Base-by-base conservation (phyloP, 2,888 invertebrate species). In the Mimumesa dahlbomi region DNA sequence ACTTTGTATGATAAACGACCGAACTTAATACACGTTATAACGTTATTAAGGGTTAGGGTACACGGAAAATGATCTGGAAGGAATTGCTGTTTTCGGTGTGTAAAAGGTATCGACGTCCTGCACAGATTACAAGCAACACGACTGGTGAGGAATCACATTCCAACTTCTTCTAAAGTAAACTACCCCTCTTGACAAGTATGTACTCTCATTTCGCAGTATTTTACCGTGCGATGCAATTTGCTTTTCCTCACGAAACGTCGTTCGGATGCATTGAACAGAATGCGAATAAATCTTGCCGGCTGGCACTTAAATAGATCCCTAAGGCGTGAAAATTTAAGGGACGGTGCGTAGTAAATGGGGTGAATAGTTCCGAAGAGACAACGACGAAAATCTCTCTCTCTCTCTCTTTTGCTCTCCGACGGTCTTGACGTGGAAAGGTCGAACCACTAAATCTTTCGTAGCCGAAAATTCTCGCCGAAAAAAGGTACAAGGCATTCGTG, bases 311-410 rank as follows among this genome's bases (percentile, higher is more conserved):
- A 19, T 45, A 13, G 13, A 45, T 45, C 21, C 11, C 40, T 13
- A 5, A 45, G 43, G 11, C 43, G 43, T 45, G 22, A 45, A 45
- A 45, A 21, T 45, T 45, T 40, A 45, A 21, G 43, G 43, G 43
- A 6, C n/a, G 22, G 22, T 6, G 43, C 21, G 43, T 5, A 14
- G 43, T 22, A 45, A 45, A 45, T 45, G 43, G 22, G 43, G 13
- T n/a, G 43, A 45, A 22, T 22, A 45, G 43, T 45, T 45, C n/a
- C n/a, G 16, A 16, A 16, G 9, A 40, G 16, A 40, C 16, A 40
- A 9, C 40, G 40, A 40, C 40, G 21, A 45, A 22, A 13, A 22
- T 6, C 43, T 21, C 21, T 19, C 22, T 45, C n/a, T 11, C n/a
- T 6, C 43, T 21, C 21, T 19, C 22, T 45, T 22, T 11, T 11